Percentiles rank a stretch among this genome's conserved stretches.
These are phyloP conservation scores for Entomobrya multifasciata DNA, from an alignment of 2,888 invertebrate genomes.

Conservation along the genomic window DNA sequence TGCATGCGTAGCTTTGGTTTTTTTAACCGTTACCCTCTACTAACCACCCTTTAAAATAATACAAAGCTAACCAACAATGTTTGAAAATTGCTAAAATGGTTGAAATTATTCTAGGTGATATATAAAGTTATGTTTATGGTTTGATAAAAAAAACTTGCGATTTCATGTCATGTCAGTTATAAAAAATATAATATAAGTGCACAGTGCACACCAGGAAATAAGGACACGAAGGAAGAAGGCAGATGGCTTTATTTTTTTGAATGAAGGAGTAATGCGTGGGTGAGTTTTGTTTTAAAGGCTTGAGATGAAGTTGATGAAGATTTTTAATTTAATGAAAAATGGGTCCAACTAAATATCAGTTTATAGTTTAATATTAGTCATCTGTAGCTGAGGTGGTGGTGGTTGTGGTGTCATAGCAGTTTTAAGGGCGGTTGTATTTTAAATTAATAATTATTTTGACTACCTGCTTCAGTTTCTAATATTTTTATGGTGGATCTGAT, in stretches of 20 bases:
- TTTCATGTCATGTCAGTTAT: background rate
- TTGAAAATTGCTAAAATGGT: background rate
- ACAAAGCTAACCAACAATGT: background rate
- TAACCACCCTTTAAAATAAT: no score
- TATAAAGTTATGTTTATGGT: background rate
- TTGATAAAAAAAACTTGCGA: background rate
- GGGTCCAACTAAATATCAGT: background rate
- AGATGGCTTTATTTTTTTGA: background rate
- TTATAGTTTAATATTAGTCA: background rate
- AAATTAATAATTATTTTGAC: no score
- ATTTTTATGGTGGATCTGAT: no score
- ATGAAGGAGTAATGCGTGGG: background rate
- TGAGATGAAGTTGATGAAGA: background rate
- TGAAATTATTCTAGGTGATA: conserved; percentile 29
- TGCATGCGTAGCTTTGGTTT: no score
- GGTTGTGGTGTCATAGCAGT: background rate
- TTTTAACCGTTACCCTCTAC: conserved; percentile 39
- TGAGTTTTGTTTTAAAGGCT: background rate
- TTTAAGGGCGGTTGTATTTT: no score
- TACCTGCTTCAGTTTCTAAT: no score
- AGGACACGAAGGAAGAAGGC: no score
- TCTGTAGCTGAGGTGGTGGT: background rate
- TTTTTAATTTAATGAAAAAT: conserved; percentile 3
- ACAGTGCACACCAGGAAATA: no score
- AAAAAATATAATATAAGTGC: no score